These are phyloP conservation scores for Aphidius colemani DNA, from an alignment of 2,888 invertebrate species.

Conservation along the genomic window DNA sequence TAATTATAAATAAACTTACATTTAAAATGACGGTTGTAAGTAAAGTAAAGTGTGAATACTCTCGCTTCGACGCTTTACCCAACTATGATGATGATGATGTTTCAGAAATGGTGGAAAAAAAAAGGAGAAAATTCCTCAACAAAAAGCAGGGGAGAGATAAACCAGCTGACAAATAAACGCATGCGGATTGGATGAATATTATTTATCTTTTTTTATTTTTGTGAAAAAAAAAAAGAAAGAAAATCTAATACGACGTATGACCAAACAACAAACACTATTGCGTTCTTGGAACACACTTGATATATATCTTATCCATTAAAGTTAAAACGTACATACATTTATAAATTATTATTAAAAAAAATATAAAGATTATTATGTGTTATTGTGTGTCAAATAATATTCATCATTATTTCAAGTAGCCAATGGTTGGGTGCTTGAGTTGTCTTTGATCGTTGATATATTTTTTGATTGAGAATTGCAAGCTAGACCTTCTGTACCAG, in stretches of 20 bases:
- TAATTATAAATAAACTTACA: slow-evolving; percentile 6
- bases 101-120: slow-evolving; percentile 20
- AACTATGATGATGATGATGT: slow-evolving; percentile 32
- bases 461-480: slow-evolving; percentile 18
- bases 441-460: slow-evolving; percentile 26
- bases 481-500: slow-evolving; percentile 80
- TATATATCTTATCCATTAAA: too few species aligned
- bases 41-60: slow-evolving; percentile 54
- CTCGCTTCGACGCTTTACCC: slow-evolving; percentile 59
- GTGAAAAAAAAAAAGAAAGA: too few species aligned
- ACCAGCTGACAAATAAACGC: slow-evolving; percentile 39
- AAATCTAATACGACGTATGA: too few species aligned
- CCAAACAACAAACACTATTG: slow-evolving; percentile 16
- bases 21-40: slow-evolving; percentile 16
- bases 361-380: slow-evolving; percentile 12
- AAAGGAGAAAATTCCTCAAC: neutral
- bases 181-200: slow-evolving; percentile 30
- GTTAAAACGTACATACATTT: too few species aligned
- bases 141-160: neutral
- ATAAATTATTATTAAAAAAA: slow-evolving; percentile 16
- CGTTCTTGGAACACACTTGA: neutral
- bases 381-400: slow-evolving; percentile 8
- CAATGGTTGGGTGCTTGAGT: slow-evolving; percentile 37
- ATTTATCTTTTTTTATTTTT: slow-evolving; percentile 12
- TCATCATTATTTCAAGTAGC: slow-evolving; percentile 35